Percentiles rank a stretch among this genome's conserved stretches.
Evolutionary conservation across 2,888 invertebrate species (phyloP).

Genomic region (Phania funesta): DNA sequence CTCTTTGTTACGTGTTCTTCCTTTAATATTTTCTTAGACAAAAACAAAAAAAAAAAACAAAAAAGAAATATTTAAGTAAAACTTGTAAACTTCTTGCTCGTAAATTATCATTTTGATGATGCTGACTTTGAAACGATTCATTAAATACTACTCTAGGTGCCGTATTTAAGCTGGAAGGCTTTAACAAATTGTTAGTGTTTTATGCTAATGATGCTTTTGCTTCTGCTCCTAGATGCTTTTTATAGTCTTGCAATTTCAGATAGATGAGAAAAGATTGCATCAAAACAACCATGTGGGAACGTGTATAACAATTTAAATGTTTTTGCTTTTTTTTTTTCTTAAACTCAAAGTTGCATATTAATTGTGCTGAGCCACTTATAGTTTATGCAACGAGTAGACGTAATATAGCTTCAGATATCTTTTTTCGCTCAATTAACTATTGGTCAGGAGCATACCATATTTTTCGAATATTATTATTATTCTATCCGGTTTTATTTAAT

Average conservation of each 20-base stretch:
- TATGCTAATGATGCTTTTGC: conserved; percentile 59
- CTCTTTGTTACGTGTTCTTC: conserved; percentile 50
- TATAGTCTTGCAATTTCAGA: conserved; percentile 10
- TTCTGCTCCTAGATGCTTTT: conserved; percentile 12
- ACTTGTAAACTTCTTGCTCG: conserved; percentile 15
- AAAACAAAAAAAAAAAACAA: not conserved
- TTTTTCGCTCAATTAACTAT: not conserved
- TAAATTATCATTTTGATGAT: conserved; percentile 64
- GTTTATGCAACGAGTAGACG: conserved; percentile 56
- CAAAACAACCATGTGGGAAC: conserved; percentile 23
- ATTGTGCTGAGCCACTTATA: conserved; percentile 67
- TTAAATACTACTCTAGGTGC: conserved; percentile 53
- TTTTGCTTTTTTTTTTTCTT: conserved; percentile 9
- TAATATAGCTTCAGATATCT: conserved; percentile 35
- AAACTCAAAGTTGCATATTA: conserved; percentile 63
- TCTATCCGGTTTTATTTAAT: too few species aligned
- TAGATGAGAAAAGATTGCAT: conserved; percentile 10
- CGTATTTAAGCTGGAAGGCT: conserved; percentile 55
- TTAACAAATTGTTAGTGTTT: conserved; percentile 64
- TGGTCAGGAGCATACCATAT: conserved; percentile 23
- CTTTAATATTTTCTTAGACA: too few species aligned
- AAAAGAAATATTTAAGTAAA: conserved; percentile 25
- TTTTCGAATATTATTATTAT: conserved; percentile 7
- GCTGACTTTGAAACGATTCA: conserved; percentile 56
- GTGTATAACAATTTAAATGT: conserved; percentile 44